Base-by-base conservation (phyloP, 2,113 vertebrate species). In the Fulmarus glacialis region DNA sequence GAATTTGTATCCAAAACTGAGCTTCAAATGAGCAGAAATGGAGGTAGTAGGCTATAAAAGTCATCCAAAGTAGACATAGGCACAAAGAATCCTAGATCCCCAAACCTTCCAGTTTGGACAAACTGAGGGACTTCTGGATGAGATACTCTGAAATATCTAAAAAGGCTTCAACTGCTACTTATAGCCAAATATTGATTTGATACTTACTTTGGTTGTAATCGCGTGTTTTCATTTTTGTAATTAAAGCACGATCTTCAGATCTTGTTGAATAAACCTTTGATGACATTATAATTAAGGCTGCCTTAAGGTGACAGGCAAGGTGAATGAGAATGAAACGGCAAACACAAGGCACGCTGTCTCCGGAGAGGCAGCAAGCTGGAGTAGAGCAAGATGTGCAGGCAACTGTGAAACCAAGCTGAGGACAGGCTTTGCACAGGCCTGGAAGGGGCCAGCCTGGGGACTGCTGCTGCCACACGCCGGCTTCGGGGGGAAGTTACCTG, bases 281-380 rank as follows among this genome's bases (percentile, higher is more conserved):
- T 24, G 85, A 62, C 16, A 5, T 75, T 88, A 82, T 91, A 94
- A 95, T 93, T 95, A 90, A 93, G 74, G 32, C 66, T 90, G 95
- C 87, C 95, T 95, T 88, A 53, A 90, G 90, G 90, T 90, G 96
- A 77, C 71, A 88, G 82, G 90, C 84, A 26, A 80, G 91, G 95
- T 82, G 93, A 80, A 68, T 60, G 82, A 43, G 78, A 80, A 36
- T 1, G 77, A 67, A 60, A 53, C 2, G 43, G 90, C 90, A 90
- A 55, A 10, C 53, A 32, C 4, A 12, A 64, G 82, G 82, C 32
- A 3, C 0, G 6, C 32, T 15, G 52, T 21, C 94, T 82, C 82
- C 0, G 2, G 81, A 93, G 94, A 89, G 80, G 82, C 71, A 81
- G 62, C 23, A 11, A 15, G 55, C 75, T 16, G 82, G 53, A 87